phyloP scores from a whole-genome alignment of 2,888 invertebrate genomes.

The Lathronympha strigana region DNA sequence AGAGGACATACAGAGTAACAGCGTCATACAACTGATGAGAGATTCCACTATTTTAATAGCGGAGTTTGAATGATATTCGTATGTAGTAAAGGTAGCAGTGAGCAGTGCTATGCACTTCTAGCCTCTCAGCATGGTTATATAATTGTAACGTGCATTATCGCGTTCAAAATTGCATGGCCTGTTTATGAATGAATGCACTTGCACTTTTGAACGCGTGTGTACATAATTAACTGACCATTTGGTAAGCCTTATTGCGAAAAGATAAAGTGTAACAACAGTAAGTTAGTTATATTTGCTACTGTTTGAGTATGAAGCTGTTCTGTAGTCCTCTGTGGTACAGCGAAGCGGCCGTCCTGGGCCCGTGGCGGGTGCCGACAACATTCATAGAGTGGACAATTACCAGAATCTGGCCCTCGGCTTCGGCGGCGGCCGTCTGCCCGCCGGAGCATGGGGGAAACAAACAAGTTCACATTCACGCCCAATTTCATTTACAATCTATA shows the following conservation, averaged over 20 bases:
- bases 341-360: conserved; percentile 77
- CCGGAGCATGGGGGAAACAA: conserved; percentile 83
- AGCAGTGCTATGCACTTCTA: not conserved
- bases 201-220: too few relatives aligned
- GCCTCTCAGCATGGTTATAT: not conserved
- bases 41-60: not conserved
- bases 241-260: not conserved
- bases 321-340: conserved; percentile 52
- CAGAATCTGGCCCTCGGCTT: conserved; percentile 96
- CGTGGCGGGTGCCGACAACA: conserved; percentile 70
- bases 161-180: too few relatives aligned
- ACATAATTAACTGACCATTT: not conserved
- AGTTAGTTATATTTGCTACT: not conserved
- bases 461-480: conserved; percentile 66
- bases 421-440: conserved; percentile 91
- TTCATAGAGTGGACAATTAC: conserved; percentile 85
- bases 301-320: not conserved
- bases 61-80: not conserved
- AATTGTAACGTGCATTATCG: not conserved
- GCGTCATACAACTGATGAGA: not conserved
- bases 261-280: not conserved
- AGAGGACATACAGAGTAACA: conserved; percentile 1
- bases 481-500: conserved; percentile 48
- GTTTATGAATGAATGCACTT: too few relatives aligned
- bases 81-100: too few relatives aligned